phyloP scores from a whole-genome alignment of 2,113 vertebrate genomes.

The Triplophysa tibetana region DNA sequence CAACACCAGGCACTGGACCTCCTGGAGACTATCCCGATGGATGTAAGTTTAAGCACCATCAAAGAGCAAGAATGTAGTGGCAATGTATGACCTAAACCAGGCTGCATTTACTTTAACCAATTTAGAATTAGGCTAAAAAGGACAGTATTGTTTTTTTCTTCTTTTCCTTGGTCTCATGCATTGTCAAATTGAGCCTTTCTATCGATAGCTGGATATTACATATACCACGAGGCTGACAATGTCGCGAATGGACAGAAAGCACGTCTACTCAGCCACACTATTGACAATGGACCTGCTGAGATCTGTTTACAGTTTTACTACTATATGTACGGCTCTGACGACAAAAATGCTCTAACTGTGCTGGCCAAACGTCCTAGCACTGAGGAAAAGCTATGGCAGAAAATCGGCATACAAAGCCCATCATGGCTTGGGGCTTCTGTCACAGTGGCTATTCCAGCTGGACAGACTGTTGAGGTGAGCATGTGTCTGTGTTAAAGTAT shows the following conservation, averaged over 20 bases:
- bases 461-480: slow-evolving; percentile 69
- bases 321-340: slow-evolving; percentile 73
- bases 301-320: slow-evolving; percentile 77
- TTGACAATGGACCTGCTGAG: slow-evolving; percentile 57
- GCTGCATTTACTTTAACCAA: background rate
- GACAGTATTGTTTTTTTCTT: background rate
- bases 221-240: slow-evolving; percentile 77
- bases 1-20: slow-evolving; percentile 63
- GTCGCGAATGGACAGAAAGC: slow-evolving; percentile 59
- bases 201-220: slow-evolving; percentile 69
- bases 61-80: background rate
- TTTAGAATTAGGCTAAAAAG: background rate
- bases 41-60: slow-evolving; percentile 62
- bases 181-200: background rate
- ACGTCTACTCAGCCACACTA: slow-evolving; percentile 69
- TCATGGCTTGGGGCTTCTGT: slow-evolving; percentile 71
- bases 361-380: slow-evolving; percentile 51
- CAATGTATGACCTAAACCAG: too few relatives aligned
- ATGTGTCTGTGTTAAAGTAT: slow-evolving; percentile 4
- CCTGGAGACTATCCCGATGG: slow-evolving; percentile 77
- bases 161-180: background rate
- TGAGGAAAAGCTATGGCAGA: slow-evolving; percentile 68
- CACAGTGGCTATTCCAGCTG: slow-evolving; percentile 63
- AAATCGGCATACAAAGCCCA: slow-evolving; percentile 69
- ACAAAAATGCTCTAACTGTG: slow-evolving; percentile 59